Conservation (phyloP, 2,888 invertebrate species). For the Melieria crassipennis region DNA sequence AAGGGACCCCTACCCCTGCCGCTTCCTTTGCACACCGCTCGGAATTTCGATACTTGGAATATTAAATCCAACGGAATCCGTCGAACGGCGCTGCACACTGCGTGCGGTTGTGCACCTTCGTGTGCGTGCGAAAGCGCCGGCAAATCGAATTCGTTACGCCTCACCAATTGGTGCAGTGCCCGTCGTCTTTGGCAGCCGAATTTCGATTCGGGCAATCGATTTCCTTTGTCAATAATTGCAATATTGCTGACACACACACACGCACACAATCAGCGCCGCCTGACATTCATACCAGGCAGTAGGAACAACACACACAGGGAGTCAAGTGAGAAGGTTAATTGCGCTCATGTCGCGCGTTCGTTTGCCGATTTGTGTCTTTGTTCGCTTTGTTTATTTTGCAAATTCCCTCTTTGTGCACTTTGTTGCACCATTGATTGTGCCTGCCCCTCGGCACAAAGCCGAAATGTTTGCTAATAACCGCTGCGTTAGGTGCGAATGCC, state of each 20-base stretch:
- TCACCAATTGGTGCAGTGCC: conserved; percentile 29
- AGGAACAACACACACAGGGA: conserved; percentile 8
- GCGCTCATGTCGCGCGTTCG: background rate
- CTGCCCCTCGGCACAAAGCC: no score
- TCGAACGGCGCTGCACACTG: no score
- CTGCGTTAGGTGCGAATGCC: no score
- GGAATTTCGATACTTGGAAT: background rate
- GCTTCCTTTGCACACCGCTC: background rate
- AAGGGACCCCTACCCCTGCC: background rate
- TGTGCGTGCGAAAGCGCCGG: conserved; percentile 7
- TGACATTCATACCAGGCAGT: conserved; percentile 16
- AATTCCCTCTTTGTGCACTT: conserved; percentile 9
- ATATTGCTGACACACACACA: conserved; percentile 13
- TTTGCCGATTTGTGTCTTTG: conserved; percentile 5
- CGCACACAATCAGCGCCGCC: background rate
- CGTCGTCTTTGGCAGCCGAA: background rate
- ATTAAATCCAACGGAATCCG: no score
- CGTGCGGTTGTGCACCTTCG: no score
- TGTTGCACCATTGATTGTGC: background rate
- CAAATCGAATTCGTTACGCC: conserved; percentile 43
- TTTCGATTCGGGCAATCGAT: conserved; percentile 9
- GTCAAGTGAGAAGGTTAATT: conserved; percentile 38
- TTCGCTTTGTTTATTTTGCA: conserved; percentile 26
- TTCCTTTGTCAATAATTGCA: conserved; percentile 34
- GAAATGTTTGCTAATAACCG: no score